These are phyloP conservation scores for Canis aureus DNA, from an alignment of 2,113 vertebrate species.

Conservation along the genomic window DNA sequence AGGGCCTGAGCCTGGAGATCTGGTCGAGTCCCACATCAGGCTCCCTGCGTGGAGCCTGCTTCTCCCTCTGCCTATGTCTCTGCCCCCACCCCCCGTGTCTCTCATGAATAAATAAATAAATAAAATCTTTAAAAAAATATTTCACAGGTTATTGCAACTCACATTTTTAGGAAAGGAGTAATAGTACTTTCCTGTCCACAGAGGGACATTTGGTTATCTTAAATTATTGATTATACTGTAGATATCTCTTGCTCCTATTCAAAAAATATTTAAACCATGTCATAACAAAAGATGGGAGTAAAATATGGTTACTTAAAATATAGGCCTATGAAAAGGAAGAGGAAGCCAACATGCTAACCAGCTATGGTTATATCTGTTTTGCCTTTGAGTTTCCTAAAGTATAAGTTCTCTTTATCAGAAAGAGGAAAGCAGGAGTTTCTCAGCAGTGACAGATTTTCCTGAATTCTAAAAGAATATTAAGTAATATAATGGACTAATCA, in stretches of 20 bases:
- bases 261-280: neutral
- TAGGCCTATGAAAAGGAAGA: neutral
- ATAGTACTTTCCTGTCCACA: neutral
- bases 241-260: neutral
- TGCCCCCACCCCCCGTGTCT: no score
- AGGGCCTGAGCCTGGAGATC: no score
- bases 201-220: neutral
- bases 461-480: constrained; percentile 55
- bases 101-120: no score
- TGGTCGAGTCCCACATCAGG: no score
- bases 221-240: constrained; percentile 22
- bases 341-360: neutral
- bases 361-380: neutral
- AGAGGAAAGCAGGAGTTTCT: constrained; percentile 12
- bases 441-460: neutral
- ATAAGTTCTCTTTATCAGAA: constrained; percentile 38
- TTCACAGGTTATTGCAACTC: neutral
- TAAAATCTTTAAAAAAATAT: neutral
- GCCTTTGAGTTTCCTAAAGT: neutral
- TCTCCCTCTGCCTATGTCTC: no score
- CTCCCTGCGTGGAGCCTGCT: no score
- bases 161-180: constrained; percentile 5
- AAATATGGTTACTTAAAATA: neutral
- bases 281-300: constrained; percentile 25
- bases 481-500: neutral